phyloP scores from a whole-genome alignment of 2,888 invertebrate species.

The Blastobasis adustella region DNA sequence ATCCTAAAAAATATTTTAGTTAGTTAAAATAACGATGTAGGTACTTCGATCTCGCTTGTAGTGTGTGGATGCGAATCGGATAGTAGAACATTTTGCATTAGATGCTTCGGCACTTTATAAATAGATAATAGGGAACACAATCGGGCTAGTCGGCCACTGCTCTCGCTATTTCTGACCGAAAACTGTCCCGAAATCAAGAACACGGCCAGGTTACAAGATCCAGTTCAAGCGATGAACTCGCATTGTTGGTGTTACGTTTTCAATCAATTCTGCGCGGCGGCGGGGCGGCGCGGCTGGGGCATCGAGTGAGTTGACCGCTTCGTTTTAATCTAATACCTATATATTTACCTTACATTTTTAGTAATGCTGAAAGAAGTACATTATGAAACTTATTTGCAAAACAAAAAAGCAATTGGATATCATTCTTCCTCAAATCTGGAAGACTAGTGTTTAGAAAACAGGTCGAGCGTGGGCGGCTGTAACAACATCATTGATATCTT shows the following conservation, averaged over 20 bases:
- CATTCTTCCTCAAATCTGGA: no score
- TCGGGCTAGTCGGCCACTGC: conserved; percentile 53
- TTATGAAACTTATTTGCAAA: not conserved
- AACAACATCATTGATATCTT: no score
- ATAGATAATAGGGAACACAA: conserved; percentile 53
- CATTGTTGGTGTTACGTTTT: conserved; percentile 40
- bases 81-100: not conserved
- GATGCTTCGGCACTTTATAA: conserved; percentile 38
- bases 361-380: not conserved
- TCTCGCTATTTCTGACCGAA: conserved; percentile 58
- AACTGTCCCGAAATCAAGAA: conserved; percentile 51
- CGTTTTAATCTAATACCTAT: not conserved
- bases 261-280: conserved; percentile 29
- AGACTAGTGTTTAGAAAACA: no score
- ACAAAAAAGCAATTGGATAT: not conserved
- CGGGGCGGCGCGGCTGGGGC: conserved; percentile 18
- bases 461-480: no score
- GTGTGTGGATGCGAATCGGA: not conserved
- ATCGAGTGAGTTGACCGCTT: conserved; percentile 20
- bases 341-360: not conserved
- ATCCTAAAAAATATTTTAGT: no score
- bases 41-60: no score
- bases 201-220: conserved; percentile 43
- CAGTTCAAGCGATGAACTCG: conserved; percentile 32
- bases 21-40: no score